phyloP scores from a whole-genome alignment of 2,888 invertebrate genomes.

The Dasysyrphus albostriatus region DNA sequence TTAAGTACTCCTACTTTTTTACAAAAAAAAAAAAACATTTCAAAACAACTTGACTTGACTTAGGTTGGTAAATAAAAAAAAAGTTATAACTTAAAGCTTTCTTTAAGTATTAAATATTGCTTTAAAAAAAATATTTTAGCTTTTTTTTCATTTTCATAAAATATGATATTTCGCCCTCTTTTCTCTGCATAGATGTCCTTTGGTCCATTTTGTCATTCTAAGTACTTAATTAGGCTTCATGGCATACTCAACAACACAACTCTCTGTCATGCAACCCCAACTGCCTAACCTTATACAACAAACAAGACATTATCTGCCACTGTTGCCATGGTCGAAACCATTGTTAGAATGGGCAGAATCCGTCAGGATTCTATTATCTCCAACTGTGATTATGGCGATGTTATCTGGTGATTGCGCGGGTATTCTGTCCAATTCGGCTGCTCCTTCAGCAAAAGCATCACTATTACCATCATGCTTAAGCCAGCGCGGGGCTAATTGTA shows the following conservation, averaged over 20 bases:
- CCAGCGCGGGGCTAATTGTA: slow-evolving; percentile 83
- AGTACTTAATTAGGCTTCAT: slow-evolving; percentile 74
- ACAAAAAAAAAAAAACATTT: slow-evolving; percentile 33
- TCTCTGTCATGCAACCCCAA: slow-evolving; percentile 13
- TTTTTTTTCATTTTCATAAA: slow-evolving; percentile 19
- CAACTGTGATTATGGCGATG: slow-evolving; percentile 70
- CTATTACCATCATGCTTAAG: slow-evolving; percentile 72
- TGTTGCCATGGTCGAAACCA: slow-evolving; percentile 65
- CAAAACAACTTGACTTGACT: slow-evolving; percentile 31
- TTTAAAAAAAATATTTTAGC: slow-evolving; percentile 16
- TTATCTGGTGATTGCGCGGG: slow-evolving; percentile 60
- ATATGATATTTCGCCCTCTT: slow-evolving; percentile 1
- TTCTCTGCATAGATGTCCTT: neutral
- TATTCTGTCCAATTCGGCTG: slow-evolving; percentile 32
- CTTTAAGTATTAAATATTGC: slow-evolving; percentile 17
- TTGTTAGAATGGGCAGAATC: slow-evolving; percentile 65
- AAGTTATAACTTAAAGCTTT: slow-evolving; percentile 9
- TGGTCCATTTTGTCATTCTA: slow-evolving; percentile 36
- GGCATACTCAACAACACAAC: slow-evolving; percentile 51
- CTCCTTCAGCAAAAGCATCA: slow-evolving; percentile 27
- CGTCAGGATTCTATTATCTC: slow-evolving; percentile 72
- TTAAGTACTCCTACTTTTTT: slow-evolving; percentile 49
- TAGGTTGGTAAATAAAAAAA: slow-evolving; percentile 11
- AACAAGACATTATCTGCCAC: slow-evolving; percentile 54
- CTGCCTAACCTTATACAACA: slow-evolving; percentile 5